Evolutionary conservation across 1,140 invertebrate species (phyloP), one percentile per base, ranked within the genome.

Genomic region (Catajapyx aquilonaris): DNA sequence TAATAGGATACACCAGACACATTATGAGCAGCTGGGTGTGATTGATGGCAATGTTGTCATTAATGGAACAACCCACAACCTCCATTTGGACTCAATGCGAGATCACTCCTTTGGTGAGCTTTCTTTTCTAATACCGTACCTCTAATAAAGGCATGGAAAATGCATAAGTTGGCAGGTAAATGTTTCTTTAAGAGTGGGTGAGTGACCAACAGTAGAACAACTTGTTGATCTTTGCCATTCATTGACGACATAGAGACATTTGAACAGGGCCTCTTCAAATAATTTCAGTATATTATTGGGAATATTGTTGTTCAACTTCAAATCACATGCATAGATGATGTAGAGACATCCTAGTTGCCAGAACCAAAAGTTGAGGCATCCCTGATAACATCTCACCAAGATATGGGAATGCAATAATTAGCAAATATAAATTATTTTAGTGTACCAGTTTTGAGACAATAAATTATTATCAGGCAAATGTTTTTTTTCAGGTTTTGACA

Each of bases 11-110:
- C 74, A 78, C 49, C 75, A 79, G 49, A 69, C 66, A 1, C 75
- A 78, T 48, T 78, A 78, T 52, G 76, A 79, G 49, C 76, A 79
- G 53, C 71, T 73, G 52, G 72, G 72, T 5, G 52, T 49, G 7
- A 44, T 72, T 39, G 60, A 58, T 33, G 70, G 63, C 31, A 62
- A 56, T 15, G 51, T 69, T 20, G 60, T 48, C 37, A 54, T 73
- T 9, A 59, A 64, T 31, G 54, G 54, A 20, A 56, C 64, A 38
- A 44, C 47, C 2, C 59, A 57, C 22, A 49, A 59, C 23, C 51
- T 65, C 32, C 53, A 59, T 3, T 46, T 68, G 40, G 60, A 62
- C 15, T 61, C 64, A 1, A 72, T 72, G 52, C 54, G 73, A 42
- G 73, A 77, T 52, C 73, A 77, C 49, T 74, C 69, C 44, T 77